A percentile compares a stretch with the other conserved stretches of the same genome.
Evolutionary conservation across 2,888 invertebrate species (phyloP).

Genomic region (Uloborus plumipes): DNA sequence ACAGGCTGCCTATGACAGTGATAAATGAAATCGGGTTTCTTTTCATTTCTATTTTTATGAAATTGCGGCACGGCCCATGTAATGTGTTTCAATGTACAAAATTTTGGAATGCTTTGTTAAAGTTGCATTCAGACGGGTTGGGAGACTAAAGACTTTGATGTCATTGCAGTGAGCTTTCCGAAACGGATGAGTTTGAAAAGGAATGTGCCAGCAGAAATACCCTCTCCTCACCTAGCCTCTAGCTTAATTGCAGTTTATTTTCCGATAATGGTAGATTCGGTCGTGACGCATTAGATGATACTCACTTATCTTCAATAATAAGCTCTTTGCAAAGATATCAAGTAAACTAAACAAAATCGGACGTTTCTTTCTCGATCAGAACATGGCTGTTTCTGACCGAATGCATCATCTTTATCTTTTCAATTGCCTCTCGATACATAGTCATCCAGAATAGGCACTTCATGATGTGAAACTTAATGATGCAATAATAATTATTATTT

Average conservation of each 20-base stretch:
- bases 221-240: neutral
- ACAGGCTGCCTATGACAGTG: conserved; percentile 50
- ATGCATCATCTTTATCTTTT: no score
- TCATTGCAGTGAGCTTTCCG: conserved; percentile 29
- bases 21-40: conserved; percentile 53
- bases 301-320: conserved; percentile 15
- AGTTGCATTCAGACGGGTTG: neutral
- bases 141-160: conserved; percentile 38
- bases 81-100: conserved; percentile 57
- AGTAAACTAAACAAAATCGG: no score
- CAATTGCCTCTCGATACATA: no score
- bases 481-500: no score
- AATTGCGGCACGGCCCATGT: conserved; percentile 50
- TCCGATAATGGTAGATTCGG: conserved; percentile 19
- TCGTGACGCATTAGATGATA: conserved; percentile 15
- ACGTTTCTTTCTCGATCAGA: no score
- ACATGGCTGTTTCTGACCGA: no score
- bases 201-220: conserved; percentile 26
- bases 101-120: conserved; percentile 43
- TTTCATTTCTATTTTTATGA: conserved; percentile 5
- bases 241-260: conserved; percentile 34
- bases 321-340: no score
- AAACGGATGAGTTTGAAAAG: conserved; percentile 39
- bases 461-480: no score
- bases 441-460: no score